Evolutionary conservation across 2,888 invertebrate genomes (phyloP).

Genomic region (Stenodera caucasica): DNA sequence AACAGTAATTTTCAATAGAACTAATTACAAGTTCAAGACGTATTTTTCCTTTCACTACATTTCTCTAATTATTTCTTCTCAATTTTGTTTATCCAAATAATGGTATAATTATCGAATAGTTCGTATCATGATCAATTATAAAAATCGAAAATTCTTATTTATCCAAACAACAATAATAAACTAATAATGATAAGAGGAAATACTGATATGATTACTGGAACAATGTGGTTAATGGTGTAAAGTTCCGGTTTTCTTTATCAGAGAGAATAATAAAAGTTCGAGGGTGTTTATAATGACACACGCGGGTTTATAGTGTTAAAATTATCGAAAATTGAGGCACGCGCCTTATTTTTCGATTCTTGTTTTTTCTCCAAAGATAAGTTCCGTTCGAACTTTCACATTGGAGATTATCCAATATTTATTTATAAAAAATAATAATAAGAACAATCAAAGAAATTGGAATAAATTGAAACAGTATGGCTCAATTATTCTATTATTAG

Average conservation of each 20-base stretch:
- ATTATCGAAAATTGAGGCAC: neutral
- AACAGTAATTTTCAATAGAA: too few relatives aligned
- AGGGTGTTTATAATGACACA: neutral
- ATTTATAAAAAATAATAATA: neutral
- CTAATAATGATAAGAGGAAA: neutral
- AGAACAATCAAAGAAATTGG: too few relatives aligned
- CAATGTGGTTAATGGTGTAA: neutral
- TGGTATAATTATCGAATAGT: neutral
- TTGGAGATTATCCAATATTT: neutral
- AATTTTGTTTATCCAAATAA: neutral
- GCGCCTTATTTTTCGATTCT: neutral
- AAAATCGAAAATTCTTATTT: neutral
- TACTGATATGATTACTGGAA: neutral
- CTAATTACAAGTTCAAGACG: neutral
- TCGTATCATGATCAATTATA: too few relatives aligned
- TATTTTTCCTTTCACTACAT: constrained; percentile 1
- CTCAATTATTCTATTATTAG: too few relatives aligned
- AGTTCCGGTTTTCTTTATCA: constrained; percentile 7
- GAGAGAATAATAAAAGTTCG: too few relatives aligned
- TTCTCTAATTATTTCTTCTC: neutral
- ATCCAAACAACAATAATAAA: neutral
- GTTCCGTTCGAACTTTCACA: constrained; percentile 5
- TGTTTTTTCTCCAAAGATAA: neutral
- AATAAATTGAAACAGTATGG: too few relatives aligned
- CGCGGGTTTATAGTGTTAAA: too few relatives aligned